A percentile compares a stretch with the other conserved stretches of the same genome.
These are phyloP conservation scores for Vannuccia rotundouncinata DNA, from an alignment of 2,888 invertebrate genomes.

Conservation along the genomic window DNA sequence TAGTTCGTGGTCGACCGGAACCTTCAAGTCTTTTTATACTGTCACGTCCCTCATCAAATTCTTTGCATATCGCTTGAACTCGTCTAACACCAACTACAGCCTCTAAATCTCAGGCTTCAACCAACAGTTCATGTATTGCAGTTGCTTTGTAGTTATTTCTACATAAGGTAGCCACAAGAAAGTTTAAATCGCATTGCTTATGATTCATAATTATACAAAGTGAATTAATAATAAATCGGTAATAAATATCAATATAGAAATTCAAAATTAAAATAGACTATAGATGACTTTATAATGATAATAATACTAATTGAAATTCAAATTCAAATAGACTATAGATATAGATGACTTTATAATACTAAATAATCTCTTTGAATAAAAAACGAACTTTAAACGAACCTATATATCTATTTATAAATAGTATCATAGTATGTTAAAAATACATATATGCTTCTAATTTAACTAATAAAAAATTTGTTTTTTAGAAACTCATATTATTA, in stretches of 20 bases:
- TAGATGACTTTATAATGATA: neutral
- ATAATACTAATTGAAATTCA: conserved; percentile 23
- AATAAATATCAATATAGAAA: conserved; percentile 19
- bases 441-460: no score
- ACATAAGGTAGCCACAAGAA: conserved; percentile 23
- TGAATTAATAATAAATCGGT: conserved; percentile 23
- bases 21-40: no score
- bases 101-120: no score
- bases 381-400: conserved; percentile 21
- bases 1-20: no score
- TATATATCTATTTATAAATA: no score
- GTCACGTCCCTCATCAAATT: no score
- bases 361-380: conserved; percentile 26
- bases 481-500: no score
- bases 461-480: no score
- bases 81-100: no score
- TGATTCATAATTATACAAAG: conserved; percentile 4
- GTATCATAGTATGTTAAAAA: no score
- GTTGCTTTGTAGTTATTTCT: conserved; percentile 19
- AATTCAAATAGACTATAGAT: conserved; percentile 24
- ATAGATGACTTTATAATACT: conserved; percentile 23
- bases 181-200: conserved; percentile 24
- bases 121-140: neutral
- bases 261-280: conserved; percentile 23
- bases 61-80: no score